A percentile compares a stretch with the other conserved stretches of the same genome.
Evolutionary conservation across 2,113 vertebrate genomes (phyloP).

Genomic region (Tychaedon coryphoeus): DNA sequence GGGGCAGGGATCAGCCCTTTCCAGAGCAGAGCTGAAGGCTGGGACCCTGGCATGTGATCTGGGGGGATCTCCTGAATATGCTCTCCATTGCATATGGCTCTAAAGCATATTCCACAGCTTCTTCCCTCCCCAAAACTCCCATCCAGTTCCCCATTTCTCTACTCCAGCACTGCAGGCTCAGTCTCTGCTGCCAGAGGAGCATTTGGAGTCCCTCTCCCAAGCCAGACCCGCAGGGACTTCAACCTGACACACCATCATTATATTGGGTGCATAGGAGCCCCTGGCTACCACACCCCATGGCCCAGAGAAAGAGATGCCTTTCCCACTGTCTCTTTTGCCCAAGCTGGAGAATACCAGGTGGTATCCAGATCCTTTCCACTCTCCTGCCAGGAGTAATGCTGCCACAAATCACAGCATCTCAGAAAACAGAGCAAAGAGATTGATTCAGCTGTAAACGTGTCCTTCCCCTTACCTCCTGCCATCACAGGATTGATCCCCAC

Average conservation of each 20-base stretch:
- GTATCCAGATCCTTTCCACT: neutral
- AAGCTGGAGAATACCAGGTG: neutral
- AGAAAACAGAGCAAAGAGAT: neutral
- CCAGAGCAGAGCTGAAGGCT: neutral
- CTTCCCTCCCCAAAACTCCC: neutral
- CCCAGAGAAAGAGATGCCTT: neutral
- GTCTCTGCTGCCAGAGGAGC: neutral
- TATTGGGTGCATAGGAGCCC: fast-evolving
- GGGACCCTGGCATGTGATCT: fast-evolving
- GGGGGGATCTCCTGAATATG: neutral
- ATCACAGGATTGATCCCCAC: slow-evolving; percentile 12
- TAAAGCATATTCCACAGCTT: neutral
- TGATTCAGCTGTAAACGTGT: neutral
- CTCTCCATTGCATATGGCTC: fast-evolving
- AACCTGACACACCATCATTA: neutral
- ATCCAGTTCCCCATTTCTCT: neutral
- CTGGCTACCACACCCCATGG: fast-evolving
- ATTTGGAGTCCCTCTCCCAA: neutral
- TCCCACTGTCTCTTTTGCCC: neutral
- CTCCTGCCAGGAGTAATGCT: neutral
- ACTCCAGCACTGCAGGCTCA: neutral
- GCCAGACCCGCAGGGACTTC: neutral
- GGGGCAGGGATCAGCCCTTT: neutral
- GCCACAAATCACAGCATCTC: neutral
- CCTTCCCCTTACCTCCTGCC: slow-evolving; percentile 36